phyloP scores from a whole-genome alignment of 2,797 vertebrate species.

The Pipistrellus pipistrellus region DNA sequence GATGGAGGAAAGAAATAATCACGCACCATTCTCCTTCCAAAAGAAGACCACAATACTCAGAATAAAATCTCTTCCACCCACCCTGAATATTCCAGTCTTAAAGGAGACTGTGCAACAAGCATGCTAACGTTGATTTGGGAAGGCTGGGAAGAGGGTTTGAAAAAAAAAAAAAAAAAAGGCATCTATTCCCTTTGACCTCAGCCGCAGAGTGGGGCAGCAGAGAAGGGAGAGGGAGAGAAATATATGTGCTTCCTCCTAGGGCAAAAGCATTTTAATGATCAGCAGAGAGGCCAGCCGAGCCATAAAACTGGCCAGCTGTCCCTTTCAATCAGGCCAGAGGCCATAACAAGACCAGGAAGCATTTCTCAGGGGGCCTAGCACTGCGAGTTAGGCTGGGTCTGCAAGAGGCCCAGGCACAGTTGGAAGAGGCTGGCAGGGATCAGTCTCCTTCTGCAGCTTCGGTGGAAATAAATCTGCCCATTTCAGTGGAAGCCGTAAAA shows the following conservation, averaged over 20 bases:
- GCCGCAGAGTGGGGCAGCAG: neutral
- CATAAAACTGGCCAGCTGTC: constrained; percentile 81
- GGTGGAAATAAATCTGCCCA: neutral
- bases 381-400: neutral
- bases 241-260: constrained; percentile 59
- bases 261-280: constrained; percentile 81
- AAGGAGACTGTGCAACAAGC: neutral
- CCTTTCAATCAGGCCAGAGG: constrained; percentile 81
- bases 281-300: constrained; percentile 76
- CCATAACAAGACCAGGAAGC: constrained; percentile 77
- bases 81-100: constrained; percentile 59
- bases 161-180: neutral
- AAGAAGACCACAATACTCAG: constrained; percentile 49
- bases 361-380: constrained; percentile 74
- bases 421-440: neutral
- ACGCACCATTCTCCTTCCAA: neutral
- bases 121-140: neutral
- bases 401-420: neutral
- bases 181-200: constrained; percentile 30
- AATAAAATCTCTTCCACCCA: constrained; percentile 47
- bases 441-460: neutral
- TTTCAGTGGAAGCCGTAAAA: neutral
- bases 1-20: neutral
- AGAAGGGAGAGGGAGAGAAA: neutral
- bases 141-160: neutral